These are phyloP conservation scores for Bostrychus sinensis DNA, from an alignment of 2,113 vertebrate genomes.

Conservation along the genomic window DNA sequence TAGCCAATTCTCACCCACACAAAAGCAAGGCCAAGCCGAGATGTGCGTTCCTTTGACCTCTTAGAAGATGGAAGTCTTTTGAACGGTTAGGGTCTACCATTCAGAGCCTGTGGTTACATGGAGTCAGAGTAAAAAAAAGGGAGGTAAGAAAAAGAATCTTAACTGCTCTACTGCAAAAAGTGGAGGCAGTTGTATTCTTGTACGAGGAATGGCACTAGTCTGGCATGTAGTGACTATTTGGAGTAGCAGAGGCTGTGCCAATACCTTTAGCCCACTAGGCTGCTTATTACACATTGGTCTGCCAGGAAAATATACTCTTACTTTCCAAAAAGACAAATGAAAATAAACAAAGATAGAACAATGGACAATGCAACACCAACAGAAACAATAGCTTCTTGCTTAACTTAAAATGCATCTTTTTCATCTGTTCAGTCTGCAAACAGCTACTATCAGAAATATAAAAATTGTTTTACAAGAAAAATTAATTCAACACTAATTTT, in stretches of 20 bases:
- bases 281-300: conserved; percentile 26
- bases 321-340: too few relatives aligned
- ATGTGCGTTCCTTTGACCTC: conserved; percentile 51
- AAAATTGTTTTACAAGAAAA: too few relatives aligned
- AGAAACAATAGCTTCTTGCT: too few relatives aligned
- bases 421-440: too few relatives aligned
- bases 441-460: too few relatives aligned
- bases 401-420: too few relatives aligned
- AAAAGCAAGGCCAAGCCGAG: conserved; percentile 50
- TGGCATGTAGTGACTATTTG: not conserved
- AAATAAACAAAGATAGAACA: conserved; percentile 16
- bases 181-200: not conserved
- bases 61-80: conserved; percentile 55
- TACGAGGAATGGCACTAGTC: not conserved
- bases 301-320: not conserved
- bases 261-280: conserved; percentile 46
- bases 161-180: conserved; percentile 33
- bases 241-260: conserved; percentile 9
- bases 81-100: conserved; percentile 29
- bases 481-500: not conserved
- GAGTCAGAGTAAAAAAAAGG: not conserved
- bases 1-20: conserved; percentile 53
- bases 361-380: not conserved
- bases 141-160: conserved; percentile 8
- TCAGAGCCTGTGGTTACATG: conserved; percentile 14